Evolutionary conservation across 2,113 vertebrate genomes (phyloP).

Genomic region (Burhinus oedicnemus): DNA sequence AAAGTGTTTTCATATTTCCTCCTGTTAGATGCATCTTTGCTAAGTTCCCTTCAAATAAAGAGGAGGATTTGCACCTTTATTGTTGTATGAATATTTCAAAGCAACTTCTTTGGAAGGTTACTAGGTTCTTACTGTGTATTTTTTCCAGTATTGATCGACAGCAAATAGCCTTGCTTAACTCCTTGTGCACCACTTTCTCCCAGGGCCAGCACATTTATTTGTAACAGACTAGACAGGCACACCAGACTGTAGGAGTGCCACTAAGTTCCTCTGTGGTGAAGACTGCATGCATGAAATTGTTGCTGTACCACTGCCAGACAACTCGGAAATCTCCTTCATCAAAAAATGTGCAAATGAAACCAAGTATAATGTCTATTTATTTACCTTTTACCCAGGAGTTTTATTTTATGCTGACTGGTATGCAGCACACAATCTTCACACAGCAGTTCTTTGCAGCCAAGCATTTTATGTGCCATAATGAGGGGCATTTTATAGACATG

Average conservation of each 20-base stretch:
- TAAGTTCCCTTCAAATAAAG: slow-evolving; percentile 26
- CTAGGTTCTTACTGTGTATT: background rate
- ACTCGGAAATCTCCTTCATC: slow-evolving; percentile 10
- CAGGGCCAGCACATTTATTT: background rate
- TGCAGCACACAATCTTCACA: slow-evolving; percentile 54
- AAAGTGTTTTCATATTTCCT: slow-evolving; percentile 53
- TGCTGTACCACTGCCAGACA: background rate
- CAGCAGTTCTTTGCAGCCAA: slow-evolving; percentile 69
- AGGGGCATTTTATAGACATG: slow-evolving; percentile 66
- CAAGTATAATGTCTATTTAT: slow-evolving; percentile 25
- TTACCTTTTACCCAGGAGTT: slow-evolving; percentile 63
- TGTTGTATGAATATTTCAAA: slow-evolving; percentile 36
- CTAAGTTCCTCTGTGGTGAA: background rate
- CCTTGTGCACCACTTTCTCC: background rate
- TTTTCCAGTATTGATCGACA: background rate
- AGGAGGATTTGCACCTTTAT: slow-evolving; percentile 12
- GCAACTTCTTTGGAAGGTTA: slow-evolving; percentile 32
- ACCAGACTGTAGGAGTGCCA: background rate
- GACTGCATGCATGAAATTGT: background rate
- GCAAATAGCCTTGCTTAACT: slow-evolving; percentile 18
- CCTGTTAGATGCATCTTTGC: slow-evolving; percentile 6
- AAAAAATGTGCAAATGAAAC: slow-evolving; percentile 35
- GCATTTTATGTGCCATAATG: slow-evolving; percentile 70
- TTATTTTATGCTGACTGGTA: slow-evolving; percentile 68
- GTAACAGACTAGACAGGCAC: background rate